phyloP scores from a whole-genome alignment of 2,797 vertebrate species.

The Notolabrus celidotus region DNA sequence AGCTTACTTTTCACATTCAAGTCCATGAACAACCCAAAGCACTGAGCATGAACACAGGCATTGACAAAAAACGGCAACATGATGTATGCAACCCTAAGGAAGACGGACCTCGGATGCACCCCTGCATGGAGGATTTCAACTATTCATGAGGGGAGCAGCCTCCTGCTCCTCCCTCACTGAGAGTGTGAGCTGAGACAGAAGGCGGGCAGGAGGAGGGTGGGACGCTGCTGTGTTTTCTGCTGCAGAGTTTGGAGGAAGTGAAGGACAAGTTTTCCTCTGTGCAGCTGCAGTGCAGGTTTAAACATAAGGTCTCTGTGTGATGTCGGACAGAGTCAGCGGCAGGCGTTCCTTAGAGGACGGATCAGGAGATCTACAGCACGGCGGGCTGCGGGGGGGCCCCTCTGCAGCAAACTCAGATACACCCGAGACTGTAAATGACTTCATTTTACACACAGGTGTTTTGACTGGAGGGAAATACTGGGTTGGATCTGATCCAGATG shows the following conservation, averaged over 20 bases:
- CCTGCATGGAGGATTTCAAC: conserved; percentile 41
- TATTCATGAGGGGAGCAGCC: conserved; percentile 57
- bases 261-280: conserved; percentile 66
- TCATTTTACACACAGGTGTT: conserved; percentile 37
- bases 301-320: conserved; percentile 64
- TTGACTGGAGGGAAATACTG: background rate
- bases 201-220: conserved; percentile 68
- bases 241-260: conserved; percentile 68
- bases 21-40: no score
- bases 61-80: conserved; percentile 4
- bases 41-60: background rate
- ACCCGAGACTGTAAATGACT: conserved; percentile 61
- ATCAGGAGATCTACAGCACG: conserved; percentile 50
- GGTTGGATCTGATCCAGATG: no score
- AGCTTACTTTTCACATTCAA: background rate
- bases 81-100: background rate
- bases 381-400: conserved; percentile 17
- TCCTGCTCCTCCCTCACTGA: conserved; percentile 44
- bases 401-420: conserved; percentile 36
- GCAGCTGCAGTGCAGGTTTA: conserved; percentile 65
- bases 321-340: conserved; percentile 42
- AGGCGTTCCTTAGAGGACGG: conserved; percentile 61
- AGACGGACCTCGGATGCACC: conserved; percentile 4
- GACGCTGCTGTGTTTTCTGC: conserved; percentile 61
- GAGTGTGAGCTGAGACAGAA: conserved; percentile 63